Evolutionary conservation across 64 coral and sea anemone species (phyloP), one percentile per base, ranked within the genome.

Genomic region (Stichodactyla helianthus): DNA sequence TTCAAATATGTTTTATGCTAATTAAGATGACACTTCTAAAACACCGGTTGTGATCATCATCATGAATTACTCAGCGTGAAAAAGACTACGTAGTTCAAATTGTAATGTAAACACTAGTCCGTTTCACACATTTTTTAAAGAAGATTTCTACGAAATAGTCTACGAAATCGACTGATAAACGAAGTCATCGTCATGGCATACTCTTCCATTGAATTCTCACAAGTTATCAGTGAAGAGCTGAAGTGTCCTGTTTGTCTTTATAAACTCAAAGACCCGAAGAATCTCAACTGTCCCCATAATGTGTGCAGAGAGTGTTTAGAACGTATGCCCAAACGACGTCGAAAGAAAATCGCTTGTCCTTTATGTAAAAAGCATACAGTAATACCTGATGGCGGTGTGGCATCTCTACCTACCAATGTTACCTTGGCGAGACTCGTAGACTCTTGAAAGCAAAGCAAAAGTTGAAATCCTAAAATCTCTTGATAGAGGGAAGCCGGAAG

Each of bases 381-480:
- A 44, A 44, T 44, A 44, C 35, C 35, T 44, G 35, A 44, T 44
- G 91, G 91, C 10, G 94, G 91, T n/a, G 71, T 97, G 26, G 82
- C 62, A 10, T 64, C 62, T 52, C 59, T 97, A 22, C 94, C 87
- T 16, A 97, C 91, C 6, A 93, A 89, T 67, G 87, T 68, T 18
- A 76, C 92, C 6, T 53, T 97, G 11, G 86, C 88, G 26, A 77
- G 88, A 87, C 80, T 97, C 50, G 79, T 93, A 54, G 91, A 85
- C 88, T 15, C 91, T 88, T 6, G 87, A 88, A 54, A 89, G 94
- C 61, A 86, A 85, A 84, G 84, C 93, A 54, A 84, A 81, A 70
- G 50, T 93, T 2, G 91, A 97, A 51, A 77, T 97, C 6, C 88
- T 90, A 70, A 86, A 86, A 80, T 87, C 91, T 80, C 62, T 93